Evolutionary conservation across 2,113 vertebrate species (phyloP).

Genomic region (Mus spicilegus): DNA sequence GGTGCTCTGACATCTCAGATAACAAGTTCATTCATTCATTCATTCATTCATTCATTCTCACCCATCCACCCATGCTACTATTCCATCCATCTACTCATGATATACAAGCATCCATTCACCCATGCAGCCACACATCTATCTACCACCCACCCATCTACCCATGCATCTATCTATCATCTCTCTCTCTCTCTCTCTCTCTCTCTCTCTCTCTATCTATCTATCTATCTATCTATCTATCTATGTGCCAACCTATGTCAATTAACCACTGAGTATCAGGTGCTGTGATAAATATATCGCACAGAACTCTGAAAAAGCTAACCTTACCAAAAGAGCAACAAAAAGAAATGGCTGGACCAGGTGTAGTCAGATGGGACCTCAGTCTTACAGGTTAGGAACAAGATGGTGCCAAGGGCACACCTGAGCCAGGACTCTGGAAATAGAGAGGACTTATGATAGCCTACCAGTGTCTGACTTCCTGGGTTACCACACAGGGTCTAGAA

Average conservation of each 20-base stretch:
- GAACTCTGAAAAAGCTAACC: background rate
- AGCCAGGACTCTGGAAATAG: too few relatives aligned
- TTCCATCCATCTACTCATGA: background rate
- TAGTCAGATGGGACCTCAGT: background rate
- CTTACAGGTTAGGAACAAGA: background rate
- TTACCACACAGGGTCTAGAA: accelerated
- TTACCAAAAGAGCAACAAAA: accelerated
- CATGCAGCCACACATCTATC: too few relatives aligned
- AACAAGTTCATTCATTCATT: background rate
- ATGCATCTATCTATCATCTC: background rate
- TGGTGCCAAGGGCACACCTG: accelerated
- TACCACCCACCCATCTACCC: too few relatives aligned
- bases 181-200: background rate
- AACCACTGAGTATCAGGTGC: background rate
- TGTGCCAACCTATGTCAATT: accelerated
- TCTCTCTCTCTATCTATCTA: background rate
- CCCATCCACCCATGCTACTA: background rate
- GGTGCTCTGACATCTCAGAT: background rate
- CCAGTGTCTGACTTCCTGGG: background rate
- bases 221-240: background rate
- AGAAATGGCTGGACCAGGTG: background rate
- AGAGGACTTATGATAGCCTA: too few relatives aligned
- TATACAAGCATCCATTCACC: background rate
- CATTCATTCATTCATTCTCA: background rate
- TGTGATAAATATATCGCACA: accelerated